These are phyloP conservation scores for Oxyura jamaicensis DNA, from an alignment of 2,113 vertebrate species.

Conservation along the genomic window DNA sequence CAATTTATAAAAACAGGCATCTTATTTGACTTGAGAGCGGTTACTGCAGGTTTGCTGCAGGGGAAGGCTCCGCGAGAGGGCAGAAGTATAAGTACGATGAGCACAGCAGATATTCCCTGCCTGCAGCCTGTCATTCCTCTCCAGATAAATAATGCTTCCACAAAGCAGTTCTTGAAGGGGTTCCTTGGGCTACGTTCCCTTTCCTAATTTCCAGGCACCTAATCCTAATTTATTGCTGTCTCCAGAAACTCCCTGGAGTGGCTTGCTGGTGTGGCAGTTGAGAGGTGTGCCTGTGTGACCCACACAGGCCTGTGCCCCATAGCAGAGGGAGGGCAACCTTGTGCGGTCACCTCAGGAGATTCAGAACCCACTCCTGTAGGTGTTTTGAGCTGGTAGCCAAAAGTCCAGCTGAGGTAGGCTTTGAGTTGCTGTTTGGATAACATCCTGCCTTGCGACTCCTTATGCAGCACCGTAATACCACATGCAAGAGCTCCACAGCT, in stretches of 20 bases:
- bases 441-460: background rate
- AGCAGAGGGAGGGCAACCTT: background rate
- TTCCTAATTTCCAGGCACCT: background rate
- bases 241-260: background rate
- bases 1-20: background rate
- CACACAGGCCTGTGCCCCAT: background rate
- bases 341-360: background rate
- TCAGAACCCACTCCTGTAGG: background rate
- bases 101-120: background rate
- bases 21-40: background rate
- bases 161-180: background rate
- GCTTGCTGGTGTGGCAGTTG: background rate
- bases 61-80: background rate
- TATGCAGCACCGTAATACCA: background rate
- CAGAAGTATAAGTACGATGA: background rate
- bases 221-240: background rate
- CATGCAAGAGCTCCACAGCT: background rate
- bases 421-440: background rate
- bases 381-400: background rate
- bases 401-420: background rate
- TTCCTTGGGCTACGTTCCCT: background rate
- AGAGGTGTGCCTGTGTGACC: background rate
- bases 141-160: background rate
- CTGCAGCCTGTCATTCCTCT: background rate
- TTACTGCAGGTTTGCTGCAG: background rate